phyloP scores from a whole-genome alignment of 2,113 vertebrate species.

The Myotis lucifugus region DNA sequence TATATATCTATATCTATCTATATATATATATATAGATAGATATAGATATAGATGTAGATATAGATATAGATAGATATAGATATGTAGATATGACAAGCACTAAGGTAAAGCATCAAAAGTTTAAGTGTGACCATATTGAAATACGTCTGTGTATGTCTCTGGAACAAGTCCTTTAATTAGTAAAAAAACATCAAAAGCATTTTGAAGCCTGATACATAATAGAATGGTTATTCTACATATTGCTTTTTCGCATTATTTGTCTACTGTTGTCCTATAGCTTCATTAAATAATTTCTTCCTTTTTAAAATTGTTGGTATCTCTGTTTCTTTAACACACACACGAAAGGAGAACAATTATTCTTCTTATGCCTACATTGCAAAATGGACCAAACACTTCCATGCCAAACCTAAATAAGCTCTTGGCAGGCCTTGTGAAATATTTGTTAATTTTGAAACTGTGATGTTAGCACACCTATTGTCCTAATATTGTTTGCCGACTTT shows the following conservation, averaged over 20 bases:
- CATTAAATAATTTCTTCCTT: not conserved
- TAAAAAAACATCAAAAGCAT: not conserved
- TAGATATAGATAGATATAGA: no score
- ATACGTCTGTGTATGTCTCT: not conserved
- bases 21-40: no score
- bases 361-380: not conserved
- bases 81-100: not conserved
- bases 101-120: not conserved
- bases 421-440: not conserved
- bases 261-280: not conserved
- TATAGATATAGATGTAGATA: no score
- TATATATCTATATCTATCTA: no score
- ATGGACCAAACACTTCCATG: not conserved
- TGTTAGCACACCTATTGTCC: not conserved
- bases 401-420: not conserved
- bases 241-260: not conserved
- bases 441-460: not conserved
- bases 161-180: not conserved
- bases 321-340: not conserved
- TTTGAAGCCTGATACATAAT: not conserved
- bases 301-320: not conserved
- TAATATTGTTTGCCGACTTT: not conserved
- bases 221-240: not conserved
- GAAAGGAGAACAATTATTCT: not conserved
- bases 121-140: not conserved